Evolutionary conservation across 1,140 invertebrate species (phyloP).

Genomic region (Trachelipus rathkii): DNA sequence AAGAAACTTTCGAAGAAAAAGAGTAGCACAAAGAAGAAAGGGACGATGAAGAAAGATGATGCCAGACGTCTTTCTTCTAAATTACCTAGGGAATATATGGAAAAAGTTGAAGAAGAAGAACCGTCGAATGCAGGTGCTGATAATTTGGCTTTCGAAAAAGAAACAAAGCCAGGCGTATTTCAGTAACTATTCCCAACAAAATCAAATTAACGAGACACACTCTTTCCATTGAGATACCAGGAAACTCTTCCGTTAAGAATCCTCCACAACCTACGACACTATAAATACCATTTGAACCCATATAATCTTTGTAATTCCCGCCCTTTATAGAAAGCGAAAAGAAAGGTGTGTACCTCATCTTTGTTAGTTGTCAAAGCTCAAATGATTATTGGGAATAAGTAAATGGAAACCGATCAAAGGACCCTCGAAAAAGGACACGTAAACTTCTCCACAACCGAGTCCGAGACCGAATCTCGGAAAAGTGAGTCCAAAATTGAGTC

Average conservation of each 20-base stretch:
- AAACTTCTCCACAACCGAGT: neutral
- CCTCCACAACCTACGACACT: neutral
- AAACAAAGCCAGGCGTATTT: neutral
- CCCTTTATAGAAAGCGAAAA: neutral
- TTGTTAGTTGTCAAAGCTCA: neutral
- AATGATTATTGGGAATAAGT: neutral
- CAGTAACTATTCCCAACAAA: neutral
- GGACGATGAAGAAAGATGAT: neutral
- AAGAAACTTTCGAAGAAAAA: neutral
- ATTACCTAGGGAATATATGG: neutral
- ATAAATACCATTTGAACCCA: too few species aligned
- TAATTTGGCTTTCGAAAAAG: neutral
- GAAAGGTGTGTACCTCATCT: neutral
- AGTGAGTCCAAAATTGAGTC: neutral
- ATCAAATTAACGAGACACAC: neutral
- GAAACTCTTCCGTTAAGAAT: neutral
- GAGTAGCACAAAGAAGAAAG: neutral
- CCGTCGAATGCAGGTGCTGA: neutral
- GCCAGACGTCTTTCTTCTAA: neutral
- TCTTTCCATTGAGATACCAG: neutral
- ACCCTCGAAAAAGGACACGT: neutral
- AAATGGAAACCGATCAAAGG: neutral
- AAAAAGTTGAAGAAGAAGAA: neutral
- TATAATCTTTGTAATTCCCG: neutral
- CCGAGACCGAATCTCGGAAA: neutral